Conservation (phyloP, 2,888 invertebrate species). For the Caenorhabditis macrosperma region DNA sequence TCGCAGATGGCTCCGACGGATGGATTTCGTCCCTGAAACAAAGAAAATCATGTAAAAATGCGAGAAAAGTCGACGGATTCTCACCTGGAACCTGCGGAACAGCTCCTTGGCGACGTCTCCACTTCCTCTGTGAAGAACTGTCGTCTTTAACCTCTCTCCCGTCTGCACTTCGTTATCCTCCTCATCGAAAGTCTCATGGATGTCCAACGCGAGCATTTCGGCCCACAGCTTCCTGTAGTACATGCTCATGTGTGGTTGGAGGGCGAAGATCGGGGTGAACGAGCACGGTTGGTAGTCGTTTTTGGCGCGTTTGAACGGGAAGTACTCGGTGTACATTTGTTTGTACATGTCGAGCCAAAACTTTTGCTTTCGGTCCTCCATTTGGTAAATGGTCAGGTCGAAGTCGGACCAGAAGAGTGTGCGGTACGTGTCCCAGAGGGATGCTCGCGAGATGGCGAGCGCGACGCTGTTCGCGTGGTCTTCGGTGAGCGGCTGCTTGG, state of each 20-base stretch:
- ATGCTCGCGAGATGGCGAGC: conserved; percentile 71
- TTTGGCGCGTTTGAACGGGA: conserved; percentile 86
- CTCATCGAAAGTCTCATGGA: conserved; percentile 78
- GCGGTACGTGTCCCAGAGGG: conserved; percentile 78
- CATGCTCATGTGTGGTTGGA: conserved; percentile 82
- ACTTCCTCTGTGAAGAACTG: conserved; percentile 74
- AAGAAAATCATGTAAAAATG: neutral
- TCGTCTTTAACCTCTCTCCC: conserved; percentile 76
- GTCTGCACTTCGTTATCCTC: conserved; percentile 75
- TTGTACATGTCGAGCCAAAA: conserved; percentile 90
- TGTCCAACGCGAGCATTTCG: conserved; percentile 79
- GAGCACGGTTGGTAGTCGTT: conserved; percentile 90
- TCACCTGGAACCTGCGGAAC: conserved; percentile 76
- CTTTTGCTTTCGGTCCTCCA: conserved; percentile 82
- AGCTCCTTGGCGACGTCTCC: conserved; percentile 77
- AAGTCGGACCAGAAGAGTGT: conserved; percentile 79
- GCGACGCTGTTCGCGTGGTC: conserved; percentile 70
- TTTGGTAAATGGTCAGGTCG: conserved; percentile 76
- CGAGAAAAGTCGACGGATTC: neutral
- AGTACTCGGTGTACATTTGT: conserved; percentile 88
- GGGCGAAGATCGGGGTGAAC: conserved; percentile 88
- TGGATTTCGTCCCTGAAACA: conserved; percentile 77
- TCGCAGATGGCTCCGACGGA: conserved; percentile 79
- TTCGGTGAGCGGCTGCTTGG: conserved; percentile 68
- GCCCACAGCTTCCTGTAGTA: conserved; percentile 78